Base-by-base conservation (phyloP, 2,113 vertebrate species). In the Alethe castanea region DNA sequence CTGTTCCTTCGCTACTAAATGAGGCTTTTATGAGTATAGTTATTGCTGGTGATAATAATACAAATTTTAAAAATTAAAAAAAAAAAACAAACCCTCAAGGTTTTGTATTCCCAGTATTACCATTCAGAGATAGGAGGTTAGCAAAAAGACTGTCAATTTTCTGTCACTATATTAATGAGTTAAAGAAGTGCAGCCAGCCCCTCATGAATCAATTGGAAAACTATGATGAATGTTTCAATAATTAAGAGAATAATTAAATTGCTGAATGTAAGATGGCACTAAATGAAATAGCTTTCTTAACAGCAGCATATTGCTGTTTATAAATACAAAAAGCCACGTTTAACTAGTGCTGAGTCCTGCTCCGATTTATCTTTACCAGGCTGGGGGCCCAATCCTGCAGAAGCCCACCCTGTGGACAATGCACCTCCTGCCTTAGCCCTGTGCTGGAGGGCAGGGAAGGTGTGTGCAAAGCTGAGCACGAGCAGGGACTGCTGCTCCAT, bases 171-270 rank as follows among this genome's bases (percentile, higher is more conserved):
- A 71, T 86, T 95, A 96, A 92, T 86, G 95, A 94, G 81, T 96
- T 89, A 93, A 93, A 97, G 95, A 96, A 97, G 96, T 91, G 91
- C 89, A 94, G 96, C 72, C 61, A 52, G 88, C 44, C 78, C 86
- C 95, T 97, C 96, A 95, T 89, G 90, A 97, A 97, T 93, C 92
- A 92, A 81, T 80, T 90, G 92, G 86, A 96, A 97, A 97, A 96
- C 87, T 72, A 94, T 96, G 97, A 97, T 93, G 91, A 97, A 97
- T 97, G 94, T 96, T 94, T 95, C 94, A 93, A 94, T 95, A 96
- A 96, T 96, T 97, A 95, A 97, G 95, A 93, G 96, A 97, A 95
- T 96, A 97, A 98, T 96, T 97, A 97, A 97, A 95, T 77, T 83
- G 85, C 95, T 79, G 74, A 60, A 95, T 79, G 73, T 95, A 87